Conservation (phyloP, 2,888 invertebrate genomes). For the Dysmachus trigonus region DNA sequence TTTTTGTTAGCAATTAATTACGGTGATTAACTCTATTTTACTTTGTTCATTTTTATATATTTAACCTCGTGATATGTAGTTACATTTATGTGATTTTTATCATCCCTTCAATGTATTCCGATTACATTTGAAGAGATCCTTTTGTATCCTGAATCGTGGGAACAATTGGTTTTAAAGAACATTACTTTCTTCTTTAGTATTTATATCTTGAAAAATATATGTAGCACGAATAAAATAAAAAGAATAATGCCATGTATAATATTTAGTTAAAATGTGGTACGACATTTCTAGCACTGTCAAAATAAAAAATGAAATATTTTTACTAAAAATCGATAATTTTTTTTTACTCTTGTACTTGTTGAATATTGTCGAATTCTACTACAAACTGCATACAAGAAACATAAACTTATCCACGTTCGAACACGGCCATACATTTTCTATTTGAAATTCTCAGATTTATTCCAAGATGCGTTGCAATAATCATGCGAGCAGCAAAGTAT, state of each 20-base stretch:
- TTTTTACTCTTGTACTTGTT: not conserved
- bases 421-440: no score
- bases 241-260: not conserved
- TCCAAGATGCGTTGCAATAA: no score
- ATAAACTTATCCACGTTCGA: no score
- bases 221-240: not conserved
- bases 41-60: not conserved
- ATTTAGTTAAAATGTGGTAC: not conserved
- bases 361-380: not conserved
- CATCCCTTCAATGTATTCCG: not conserved
- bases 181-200: not conserved
- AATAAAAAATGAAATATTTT: not conserved
- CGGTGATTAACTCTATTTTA: not conserved
- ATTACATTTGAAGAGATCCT: not conserved
- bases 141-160: not conserved
- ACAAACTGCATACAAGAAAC: no score
- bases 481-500: no score
- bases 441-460: no score
- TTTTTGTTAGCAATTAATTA: constrained; percentile 54
- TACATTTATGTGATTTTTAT: not conserved
- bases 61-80: not conserved
- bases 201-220: not conserved
- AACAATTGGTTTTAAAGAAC: not conserved
- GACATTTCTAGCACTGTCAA: not conserved
- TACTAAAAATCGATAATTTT: not conserved